Conservation (phyloP, 2,797 vertebrate genomes). For the Tragelaphus oryx region DNA sequence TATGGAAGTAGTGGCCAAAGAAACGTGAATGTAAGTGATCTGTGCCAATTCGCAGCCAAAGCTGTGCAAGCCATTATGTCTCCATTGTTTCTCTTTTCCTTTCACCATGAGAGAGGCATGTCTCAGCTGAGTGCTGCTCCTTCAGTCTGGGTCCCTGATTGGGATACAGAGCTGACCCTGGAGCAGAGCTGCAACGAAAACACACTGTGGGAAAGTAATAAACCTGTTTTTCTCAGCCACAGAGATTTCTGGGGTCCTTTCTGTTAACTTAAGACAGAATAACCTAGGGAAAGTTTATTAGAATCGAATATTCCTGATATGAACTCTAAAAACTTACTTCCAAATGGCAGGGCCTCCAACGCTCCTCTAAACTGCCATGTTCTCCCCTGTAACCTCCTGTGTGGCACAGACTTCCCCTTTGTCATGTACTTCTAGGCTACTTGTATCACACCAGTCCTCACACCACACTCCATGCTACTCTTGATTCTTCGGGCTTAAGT, state of each 20-base stretch:
- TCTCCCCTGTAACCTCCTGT: neutral
- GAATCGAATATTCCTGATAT: neutral
- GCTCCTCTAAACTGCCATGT: neutral
- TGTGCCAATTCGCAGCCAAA: neutral
- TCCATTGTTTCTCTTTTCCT: neutral
- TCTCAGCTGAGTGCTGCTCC: neutral
- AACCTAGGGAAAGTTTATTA: neutral
- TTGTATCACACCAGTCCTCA: neutral
- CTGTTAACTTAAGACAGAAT: neutral
- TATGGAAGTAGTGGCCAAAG: neutral
- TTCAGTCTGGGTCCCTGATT: neutral
- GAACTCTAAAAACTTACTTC: slow-evolving; percentile 25
- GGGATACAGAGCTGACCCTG: neutral
- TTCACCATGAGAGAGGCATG: neutral
- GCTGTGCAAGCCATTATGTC: neutral
- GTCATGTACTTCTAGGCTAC: neutral
- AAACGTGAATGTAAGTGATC: slow-evolving; percentile 4
- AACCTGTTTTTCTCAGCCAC: neutral
- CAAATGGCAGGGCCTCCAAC: neutral
- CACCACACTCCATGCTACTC: neutral
- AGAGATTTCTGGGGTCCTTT: neutral
- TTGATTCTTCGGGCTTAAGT: neutral
- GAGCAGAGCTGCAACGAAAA: neutral
- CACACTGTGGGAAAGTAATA: neutral
- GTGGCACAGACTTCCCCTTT: neutral